phyloP scores from a whole-genome alignment of 2,888 invertebrate species.

The Dusona sp. region DNA sequence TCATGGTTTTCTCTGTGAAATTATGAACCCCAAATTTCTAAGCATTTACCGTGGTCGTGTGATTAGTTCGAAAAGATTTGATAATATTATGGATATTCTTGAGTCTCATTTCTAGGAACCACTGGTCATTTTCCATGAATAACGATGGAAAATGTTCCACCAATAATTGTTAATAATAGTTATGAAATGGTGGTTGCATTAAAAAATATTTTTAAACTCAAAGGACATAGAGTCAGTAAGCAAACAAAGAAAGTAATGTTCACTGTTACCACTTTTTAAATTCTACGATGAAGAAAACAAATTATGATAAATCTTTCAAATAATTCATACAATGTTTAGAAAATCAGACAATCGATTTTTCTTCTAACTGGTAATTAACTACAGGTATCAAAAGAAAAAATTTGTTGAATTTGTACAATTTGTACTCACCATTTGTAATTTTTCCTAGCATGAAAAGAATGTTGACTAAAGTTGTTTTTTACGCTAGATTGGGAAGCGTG shows the following conservation, averaged over 20 bases:
- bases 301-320: not conserved
- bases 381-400: not conserved
- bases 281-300: too few species aligned
- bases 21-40: not conserved
- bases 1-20: not conserved
- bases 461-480: slow-evolving; percentile 13
- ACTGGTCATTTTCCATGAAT: too few species aligned
- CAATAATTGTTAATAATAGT: not conserved
- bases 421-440: slow-evolving; percentile 60
- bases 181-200: not conserved
- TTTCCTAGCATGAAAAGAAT: slow-evolving; percentile 8
- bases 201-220: not conserved
- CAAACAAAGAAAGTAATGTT: too few species aligned
- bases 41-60: not conserved
- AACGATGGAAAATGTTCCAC: not conserved
- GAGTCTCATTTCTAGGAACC: not conserved
- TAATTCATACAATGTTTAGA: not conserved
- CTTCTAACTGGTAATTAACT: not conserved
- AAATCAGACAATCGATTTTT: not conserved
- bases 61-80: not conserved
- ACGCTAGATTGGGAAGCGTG: not conserved
- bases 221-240: too few species aligned
- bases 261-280: too few species aligned
- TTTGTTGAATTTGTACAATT: not conserved
- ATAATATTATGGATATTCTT: not conserved